phyloP scores from a whole-genome alignment of 2,888 invertebrate genomes.

The Parascotia fuliginaria region DNA sequence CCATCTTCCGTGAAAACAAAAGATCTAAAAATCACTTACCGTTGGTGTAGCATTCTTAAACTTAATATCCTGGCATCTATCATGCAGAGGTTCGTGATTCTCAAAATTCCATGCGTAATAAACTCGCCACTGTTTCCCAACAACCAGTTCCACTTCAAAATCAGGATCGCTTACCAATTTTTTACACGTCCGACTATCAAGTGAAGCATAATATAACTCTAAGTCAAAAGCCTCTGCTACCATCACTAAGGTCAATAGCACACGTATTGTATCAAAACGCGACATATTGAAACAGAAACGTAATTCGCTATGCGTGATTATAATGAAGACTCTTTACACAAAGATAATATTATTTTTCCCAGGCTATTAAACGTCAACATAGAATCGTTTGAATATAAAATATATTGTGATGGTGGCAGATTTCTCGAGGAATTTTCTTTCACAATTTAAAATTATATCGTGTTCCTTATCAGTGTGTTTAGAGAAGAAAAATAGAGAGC shows the following conservation, averaged over 20 bases:
- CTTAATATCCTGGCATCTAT: constrained; percentile 61
- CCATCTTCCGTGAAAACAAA: not conserved
- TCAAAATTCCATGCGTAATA: constrained; percentile 62
- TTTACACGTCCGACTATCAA: constrained; percentile 39
- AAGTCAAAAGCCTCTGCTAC: not conserved
- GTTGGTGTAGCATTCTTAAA: constrained; percentile 58
- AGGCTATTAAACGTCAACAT: constrained; percentile 2
- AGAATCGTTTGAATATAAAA: not conserved
- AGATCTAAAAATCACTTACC: constrained; percentile 44
- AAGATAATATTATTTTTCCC: constrained; percentile 1
- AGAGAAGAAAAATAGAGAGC: no score
- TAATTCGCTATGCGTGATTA: not conserved
- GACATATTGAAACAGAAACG: not conserved
- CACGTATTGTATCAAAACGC: constrained; percentile 2
- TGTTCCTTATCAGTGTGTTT: no score
- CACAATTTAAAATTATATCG: no score
- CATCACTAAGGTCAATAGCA: constrained; percentile 3
- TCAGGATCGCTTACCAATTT: constrained; percentile 55
- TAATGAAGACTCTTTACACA: not conserved
- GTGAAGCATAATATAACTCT: not conserved
- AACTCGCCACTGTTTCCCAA: constrained; percentile 64
- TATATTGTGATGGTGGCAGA: no score
- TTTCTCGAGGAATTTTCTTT: no score
- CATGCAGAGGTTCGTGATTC: constrained; percentile 55
- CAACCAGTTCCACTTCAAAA: constrained; percentile 60